Evolutionary conservation across 2,797 vertebrate species (phyloP).

Genomic region (Acanthis flammea): DNA sequence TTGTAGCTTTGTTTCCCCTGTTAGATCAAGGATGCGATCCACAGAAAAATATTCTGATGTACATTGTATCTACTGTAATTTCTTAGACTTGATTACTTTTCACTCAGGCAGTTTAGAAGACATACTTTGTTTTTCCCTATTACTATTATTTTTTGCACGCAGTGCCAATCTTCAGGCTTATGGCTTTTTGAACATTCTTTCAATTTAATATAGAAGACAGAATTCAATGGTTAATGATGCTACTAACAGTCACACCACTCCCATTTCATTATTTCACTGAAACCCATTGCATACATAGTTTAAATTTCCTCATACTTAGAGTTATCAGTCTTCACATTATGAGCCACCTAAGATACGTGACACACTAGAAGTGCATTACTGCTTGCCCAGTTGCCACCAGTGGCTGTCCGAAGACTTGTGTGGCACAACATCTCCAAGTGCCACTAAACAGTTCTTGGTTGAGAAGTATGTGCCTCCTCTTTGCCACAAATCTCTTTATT

Average conservation of each 20-base stretch:
- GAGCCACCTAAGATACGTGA: slow-evolving; percentile 33
- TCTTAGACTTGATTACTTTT: slow-evolving; percentile 74
- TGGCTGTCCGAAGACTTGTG: slow-evolving; percentile 35
- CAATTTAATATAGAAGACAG: slow-evolving; percentile 70
- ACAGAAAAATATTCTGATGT: slow-evolving; percentile 73
- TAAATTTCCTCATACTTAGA: neutral
- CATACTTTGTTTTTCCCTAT: slow-evolving; percentile 63
- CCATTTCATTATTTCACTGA: slow-evolving; percentile 42
- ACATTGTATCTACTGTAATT: slow-evolving; percentile 70
- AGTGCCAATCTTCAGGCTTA: slow-evolving; percentile 80
- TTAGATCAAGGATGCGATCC: slow-evolving; percentile 73
- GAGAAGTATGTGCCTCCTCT: neutral
- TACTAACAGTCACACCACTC: slow-evolving; percentile 27
- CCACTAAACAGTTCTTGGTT: slow-evolving; percentile 7
- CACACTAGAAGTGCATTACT: neutral
- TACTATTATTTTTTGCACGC: slow-evolving; percentile 63
- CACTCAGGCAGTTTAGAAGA: slow-evolving; percentile 79
- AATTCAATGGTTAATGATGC: slow-evolving; percentile 61
- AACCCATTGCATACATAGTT: slow-evolving; percentile 31
- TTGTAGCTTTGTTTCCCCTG: slow-evolving; percentile 67
- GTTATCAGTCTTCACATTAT: slow-evolving; percentile 15
- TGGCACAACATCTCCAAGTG: slow-evolving; percentile 15
- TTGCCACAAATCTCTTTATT: slow-evolving; percentile 4
- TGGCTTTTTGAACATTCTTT: slow-evolving; percentile 79
- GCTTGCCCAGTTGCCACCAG: slow-evolving; percentile 37